Evolutionary conservation across 2,888 invertebrate genomes (phyloP).

Genomic region (Kryphioiulus occultus): DNA sequence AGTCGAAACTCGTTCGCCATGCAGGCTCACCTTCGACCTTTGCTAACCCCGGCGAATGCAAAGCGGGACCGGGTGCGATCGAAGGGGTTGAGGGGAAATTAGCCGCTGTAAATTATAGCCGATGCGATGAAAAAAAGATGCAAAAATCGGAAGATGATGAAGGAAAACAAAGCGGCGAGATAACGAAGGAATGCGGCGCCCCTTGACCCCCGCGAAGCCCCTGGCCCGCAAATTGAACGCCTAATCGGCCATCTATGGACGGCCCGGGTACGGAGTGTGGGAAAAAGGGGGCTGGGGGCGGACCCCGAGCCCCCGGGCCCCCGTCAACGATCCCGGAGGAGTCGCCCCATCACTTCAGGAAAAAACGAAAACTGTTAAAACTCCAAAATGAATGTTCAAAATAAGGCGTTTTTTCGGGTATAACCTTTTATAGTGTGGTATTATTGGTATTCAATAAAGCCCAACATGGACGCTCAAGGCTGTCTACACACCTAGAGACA

Average conservation of each 20-base stretch:
- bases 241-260: not conserved
- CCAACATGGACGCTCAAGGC: no score
- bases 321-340: not conserved
- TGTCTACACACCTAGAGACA: no score
- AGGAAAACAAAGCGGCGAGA: conserved; percentile 12
- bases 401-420: no score
- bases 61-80: not conserved
- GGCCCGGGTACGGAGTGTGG: not conserved
- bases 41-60: not conserved
- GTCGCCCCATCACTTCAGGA: no score
- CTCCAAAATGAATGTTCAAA: no score
- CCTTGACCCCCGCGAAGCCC: not conserved
- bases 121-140: not conserved
- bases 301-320: not conserved
- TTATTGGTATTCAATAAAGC: no score
- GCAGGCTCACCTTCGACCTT: not conserved
- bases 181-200: conserved; percentile 20
- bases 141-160: conserved; percentile 21
- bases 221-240: not conserved
- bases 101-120: conserved; percentile 9
- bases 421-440: no score
- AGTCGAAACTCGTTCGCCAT: not conserved
- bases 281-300: not conserved
- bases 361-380: no score
- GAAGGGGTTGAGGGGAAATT: conserved; percentile 19